Evolutionary conservation across 2,888 invertebrate genomes (phyloP).

Genomic region (Epirrhoe alternata): DNA sequence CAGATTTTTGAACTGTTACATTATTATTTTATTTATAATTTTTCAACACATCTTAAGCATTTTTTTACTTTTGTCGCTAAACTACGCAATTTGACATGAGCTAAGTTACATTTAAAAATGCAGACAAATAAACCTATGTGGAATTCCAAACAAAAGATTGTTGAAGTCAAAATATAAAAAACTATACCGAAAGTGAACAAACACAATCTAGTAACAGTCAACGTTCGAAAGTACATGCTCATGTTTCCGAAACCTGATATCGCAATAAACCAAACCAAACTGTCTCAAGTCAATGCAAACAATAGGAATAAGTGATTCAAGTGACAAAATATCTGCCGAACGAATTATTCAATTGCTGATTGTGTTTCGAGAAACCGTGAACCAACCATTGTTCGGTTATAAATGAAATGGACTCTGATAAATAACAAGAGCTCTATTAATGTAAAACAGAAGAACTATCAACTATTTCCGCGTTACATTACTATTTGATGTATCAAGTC

Average conservation of each 20-base stretch:
- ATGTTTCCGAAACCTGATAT: constrained; percentile 29
- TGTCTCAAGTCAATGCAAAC: constrained; percentile 33
- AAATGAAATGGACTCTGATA: constrained; percentile 72
- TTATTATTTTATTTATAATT: too few relatives aligned
- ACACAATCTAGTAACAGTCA: neutral
- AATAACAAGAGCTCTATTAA: constrained; percentile 67
- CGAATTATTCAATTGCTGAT: constrained; percentile 57
- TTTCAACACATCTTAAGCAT: neutral
- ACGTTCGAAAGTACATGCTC: constrained; percentile 14
- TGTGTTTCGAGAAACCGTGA: constrained; percentile 73
- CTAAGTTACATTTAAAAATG: too few relatives aligned
- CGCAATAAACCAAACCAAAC: constrained; percentile 26
- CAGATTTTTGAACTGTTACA: neutral
- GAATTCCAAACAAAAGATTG: neutral
- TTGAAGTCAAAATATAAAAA: neutral
- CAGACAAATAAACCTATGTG: too few relatives aligned
- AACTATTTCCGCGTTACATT: constrained; percentile 55
- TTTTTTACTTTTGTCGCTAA: neutral
- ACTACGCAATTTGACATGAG: too few relatives aligned
- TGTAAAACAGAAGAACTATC: constrained; percentile 49
- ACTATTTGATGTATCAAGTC: constrained; percentile 6
- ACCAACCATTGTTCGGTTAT: constrained; percentile 73
- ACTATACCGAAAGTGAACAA: neutral
- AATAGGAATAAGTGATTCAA: constrained; percentile 42
- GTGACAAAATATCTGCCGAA: constrained; percentile 47